A percentile compares a stretch with the other conserved stretches of the same genome.
Evolutionary conservation across 2,888 invertebrate species (phyloP).

Genomic region (Tipula confusa): DNA sequence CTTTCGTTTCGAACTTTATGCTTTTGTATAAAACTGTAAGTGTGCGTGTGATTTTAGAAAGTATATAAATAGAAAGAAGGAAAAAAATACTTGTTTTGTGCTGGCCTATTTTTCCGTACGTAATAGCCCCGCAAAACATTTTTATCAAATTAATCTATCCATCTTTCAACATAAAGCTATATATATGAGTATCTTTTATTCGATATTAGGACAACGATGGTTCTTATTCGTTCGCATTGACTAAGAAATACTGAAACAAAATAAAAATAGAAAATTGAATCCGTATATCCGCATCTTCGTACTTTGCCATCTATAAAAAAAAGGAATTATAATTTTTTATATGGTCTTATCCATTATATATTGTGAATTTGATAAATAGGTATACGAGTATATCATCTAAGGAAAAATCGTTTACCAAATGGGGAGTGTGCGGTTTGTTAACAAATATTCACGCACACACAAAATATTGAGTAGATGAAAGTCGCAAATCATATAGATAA

Average conservation of each 20-base stretch:
- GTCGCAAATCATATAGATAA: slow-evolving; percentile 51
- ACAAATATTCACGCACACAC: slow-evolving; percentile 3
- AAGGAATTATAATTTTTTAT: not conserved
- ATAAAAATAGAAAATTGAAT: not conserved
- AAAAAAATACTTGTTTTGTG: not conserved
- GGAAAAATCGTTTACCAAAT: not conserved
- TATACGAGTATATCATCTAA: no score
- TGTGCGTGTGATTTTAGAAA: not conserved
- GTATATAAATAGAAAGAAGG: not conserved
- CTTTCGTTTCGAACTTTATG: not conserved
- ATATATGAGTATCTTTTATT: not conserved
- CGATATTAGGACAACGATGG: no score
- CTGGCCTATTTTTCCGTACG: not conserved
- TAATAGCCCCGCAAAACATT: not conserved
- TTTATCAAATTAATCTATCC: slow-evolving; percentile 9
- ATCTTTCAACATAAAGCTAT: not conserved
- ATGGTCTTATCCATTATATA: not conserved
- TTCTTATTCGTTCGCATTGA: no score
- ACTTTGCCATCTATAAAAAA: not conserved
- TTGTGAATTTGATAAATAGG: slow-evolving; percentile 20
- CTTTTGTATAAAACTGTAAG: no score
- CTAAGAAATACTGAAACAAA: not conserved
- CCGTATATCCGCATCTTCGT: not conserved
- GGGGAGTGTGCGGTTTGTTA: slow-evolving; percentile 25
- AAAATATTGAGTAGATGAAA: slow-evolving; percentile 37